These are phyloP conservation scores for Andrena bicolor DNA, from an alignment of 2,888 invertebrate genomes.

Conservation along the genomic window DNA sequence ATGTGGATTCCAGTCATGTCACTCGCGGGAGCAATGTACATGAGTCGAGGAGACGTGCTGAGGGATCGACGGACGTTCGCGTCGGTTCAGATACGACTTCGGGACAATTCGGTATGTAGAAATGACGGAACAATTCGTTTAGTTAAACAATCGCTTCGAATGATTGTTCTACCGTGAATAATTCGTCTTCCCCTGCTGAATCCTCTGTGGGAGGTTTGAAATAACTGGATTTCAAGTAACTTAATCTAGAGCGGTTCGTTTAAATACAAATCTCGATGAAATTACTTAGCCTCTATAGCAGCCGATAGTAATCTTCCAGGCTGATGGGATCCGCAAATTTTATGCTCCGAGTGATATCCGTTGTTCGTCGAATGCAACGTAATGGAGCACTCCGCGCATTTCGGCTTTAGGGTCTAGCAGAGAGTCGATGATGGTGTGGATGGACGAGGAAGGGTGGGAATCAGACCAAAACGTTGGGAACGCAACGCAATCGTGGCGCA, in stretches of 20 bases:
- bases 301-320: not conserved
- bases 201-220: too few relatives aligned
- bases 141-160: not conserved
- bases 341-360: not conserved
- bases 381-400: not conserved
- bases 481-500: not conserved
- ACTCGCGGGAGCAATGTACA: conserved; percentile 66
- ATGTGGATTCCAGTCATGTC: conserved; percentile 63
- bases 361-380: conserved; percentile 14
- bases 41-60: conserved; percentile 47
- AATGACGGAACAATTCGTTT: not conserved
- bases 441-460: not conserved
- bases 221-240: too few relatives aligned
- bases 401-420: conserved; percentile 11
- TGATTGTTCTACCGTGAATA: not conserved
- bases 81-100: conserved; percentile 16
- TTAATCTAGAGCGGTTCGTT: not conserved
- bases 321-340: not conserved
- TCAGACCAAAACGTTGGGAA: conserved; percentile 14
- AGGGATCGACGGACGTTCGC: conserved; percentile 24
- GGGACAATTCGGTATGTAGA: not conserved
- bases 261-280: not conserved
- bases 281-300: not conserved
- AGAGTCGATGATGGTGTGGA: conserved; percentile 2
- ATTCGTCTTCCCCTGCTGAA: not conserved